These are phyloP conservation scores for Lineus longissimus DNA, from an alignment of 1,140 invertebrate genomes.

Conservation along the genomic window DNA sequence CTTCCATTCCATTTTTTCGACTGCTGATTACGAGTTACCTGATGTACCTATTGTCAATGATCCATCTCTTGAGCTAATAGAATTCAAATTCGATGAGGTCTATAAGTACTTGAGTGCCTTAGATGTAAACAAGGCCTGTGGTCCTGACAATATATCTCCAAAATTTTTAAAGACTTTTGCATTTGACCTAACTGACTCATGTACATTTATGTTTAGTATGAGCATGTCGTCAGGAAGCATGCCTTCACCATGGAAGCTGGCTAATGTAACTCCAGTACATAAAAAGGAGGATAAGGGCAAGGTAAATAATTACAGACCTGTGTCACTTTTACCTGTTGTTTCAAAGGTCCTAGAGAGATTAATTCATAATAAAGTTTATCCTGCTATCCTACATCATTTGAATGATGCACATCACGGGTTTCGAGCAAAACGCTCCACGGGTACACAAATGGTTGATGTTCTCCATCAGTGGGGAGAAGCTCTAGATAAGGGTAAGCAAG, in stretches of 20 bases:
- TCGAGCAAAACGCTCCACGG: background rate
- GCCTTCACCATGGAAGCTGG: conserved; percentile 5
- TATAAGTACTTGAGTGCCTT: too few relatives aligned
- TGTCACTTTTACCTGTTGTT: conserved; percentile 5
- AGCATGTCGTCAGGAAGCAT: background rate
- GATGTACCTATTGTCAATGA: too few relatives aligned
- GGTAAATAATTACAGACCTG: conserved; percentile 12
- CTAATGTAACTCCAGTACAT: background rate
- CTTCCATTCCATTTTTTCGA: too few relatives aligned
- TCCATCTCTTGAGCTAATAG: too few relatives aligned
- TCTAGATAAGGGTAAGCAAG: conserved; percentile 8
- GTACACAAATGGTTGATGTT: conserved; percentile 7
- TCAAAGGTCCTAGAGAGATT: conserved; percentile 6
- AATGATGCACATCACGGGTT: background rate
- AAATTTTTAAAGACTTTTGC: too few relatives aligned
- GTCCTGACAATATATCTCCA: too few relatives aligned
- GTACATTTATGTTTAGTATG: too few relatives aligned
- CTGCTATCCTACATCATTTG: background rate
- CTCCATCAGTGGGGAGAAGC: background rate
- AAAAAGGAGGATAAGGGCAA: conserved; percentile 1
- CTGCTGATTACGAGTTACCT: too few relatives aligned
- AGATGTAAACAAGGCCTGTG: too few relatives aligned
- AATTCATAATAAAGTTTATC: too few relatives aligned
- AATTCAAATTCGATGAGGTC: too few relatives aligned
- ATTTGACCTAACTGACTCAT: too few relatives aligned